Evolutionary conservation across 2,113 vertebrate genomes (phyloP).

Genomic region (Rhegmatorhina hoffmannsi): DNA sequence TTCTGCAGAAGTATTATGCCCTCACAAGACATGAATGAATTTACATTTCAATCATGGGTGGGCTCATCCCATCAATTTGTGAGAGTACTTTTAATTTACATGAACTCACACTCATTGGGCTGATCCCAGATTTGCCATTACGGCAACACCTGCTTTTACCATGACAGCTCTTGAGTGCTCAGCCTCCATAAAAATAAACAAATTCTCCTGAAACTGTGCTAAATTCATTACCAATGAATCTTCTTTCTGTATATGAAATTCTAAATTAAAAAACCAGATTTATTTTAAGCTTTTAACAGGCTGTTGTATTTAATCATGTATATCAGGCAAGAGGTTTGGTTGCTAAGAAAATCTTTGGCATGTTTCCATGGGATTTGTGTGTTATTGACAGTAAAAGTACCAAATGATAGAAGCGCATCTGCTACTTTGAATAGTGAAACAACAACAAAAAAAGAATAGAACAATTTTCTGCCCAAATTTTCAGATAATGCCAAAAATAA

Average conservation of each 20-base stretch:
- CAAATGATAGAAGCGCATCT: constrained; percentile 69
- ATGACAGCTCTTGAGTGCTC: constrained; percentile 43
- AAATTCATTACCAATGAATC: constrained; percentile 70
- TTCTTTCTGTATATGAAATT: constrained; percentile 69
- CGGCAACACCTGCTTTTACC: constrained; percentile 4
- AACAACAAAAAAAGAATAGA: not conserved
- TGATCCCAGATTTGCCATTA: constrained; percentile 22
- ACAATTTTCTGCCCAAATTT: constrained; percentile 38
- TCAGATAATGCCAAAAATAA: constrained; percentile 61
- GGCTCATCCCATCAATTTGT: not conserved
- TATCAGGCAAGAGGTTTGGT: constrained; percentile 67
- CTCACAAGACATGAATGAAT: constrained; percentile 1
- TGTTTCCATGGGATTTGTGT: constrained; percentile 68
- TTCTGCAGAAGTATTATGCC: not conserved
- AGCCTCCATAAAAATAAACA: constrained; percentile 64
- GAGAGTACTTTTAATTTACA: constrained; percentile 54
- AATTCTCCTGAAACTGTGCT: constrained; percentile 61
- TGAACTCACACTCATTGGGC: constrained; percentile 18
- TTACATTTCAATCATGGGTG: constrained; percentile 9
- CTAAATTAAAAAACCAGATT: constrained; percentile 75
- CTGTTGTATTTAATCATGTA: constrained; percentile 70
- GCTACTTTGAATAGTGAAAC: constrained; percentile 64
- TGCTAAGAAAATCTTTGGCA: constrained; percentile 80
- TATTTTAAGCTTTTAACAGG: constrained; percentile 77
- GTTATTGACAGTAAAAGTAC: constrained; percentile 55